These are phyloP conservation scores for Pseudanteris insignis DNA, from an alignment of 2,888 invertebrate species.

Conservation along the genomic window DNA sequence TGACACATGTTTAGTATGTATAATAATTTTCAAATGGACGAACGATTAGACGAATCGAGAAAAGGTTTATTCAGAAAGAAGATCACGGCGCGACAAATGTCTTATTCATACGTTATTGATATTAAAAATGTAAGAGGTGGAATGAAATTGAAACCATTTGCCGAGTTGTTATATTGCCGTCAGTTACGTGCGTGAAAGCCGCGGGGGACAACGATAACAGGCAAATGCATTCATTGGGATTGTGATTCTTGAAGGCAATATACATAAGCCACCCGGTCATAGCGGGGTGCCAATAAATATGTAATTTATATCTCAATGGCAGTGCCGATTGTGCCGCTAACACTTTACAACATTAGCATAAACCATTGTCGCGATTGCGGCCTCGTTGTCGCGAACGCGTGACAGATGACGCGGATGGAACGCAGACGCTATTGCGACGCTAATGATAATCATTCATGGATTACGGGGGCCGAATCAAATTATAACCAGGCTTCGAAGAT, in stretches of 20 bases:
- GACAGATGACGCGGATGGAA: conserved; percentile 19
- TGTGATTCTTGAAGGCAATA: conserved; percentile 51
- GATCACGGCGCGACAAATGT: too few species aligned
- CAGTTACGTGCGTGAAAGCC: conserved; percentile 24
- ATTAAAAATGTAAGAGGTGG: neutral
- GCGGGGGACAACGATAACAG: conserved; percentile 45
- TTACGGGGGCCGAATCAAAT: conserved; percentile 4
- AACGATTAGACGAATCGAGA: too few species aligned
- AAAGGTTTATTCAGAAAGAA: too few species aligned
- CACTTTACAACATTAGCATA: conserved; percentile 56
- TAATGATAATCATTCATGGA: conserved; percentile 9
- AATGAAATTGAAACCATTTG: neutral
- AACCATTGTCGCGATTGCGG: conserved; percentile 51
- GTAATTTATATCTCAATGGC: conserved; percentile 54
- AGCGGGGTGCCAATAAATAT: conserved; percentile 53
- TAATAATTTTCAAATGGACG: too few species aligned
- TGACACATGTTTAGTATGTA: too few species aligned
- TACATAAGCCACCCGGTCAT: conserved; percentile 47
- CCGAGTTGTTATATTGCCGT: conserved; percentile 2
- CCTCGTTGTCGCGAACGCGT: conserved; percentile 49
- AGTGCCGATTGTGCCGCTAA: conserved; percentile 53
- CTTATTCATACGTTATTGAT: too few species aligned
- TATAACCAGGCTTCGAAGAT: too few species aligned
- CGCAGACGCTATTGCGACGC: conserved; percentile 4
- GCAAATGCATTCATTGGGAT: conserved; percentile 47